phyloP scores from a whole-genome alignment of 2,113 vertebrate species.

The Scytalopus superciliaris region DNA sequence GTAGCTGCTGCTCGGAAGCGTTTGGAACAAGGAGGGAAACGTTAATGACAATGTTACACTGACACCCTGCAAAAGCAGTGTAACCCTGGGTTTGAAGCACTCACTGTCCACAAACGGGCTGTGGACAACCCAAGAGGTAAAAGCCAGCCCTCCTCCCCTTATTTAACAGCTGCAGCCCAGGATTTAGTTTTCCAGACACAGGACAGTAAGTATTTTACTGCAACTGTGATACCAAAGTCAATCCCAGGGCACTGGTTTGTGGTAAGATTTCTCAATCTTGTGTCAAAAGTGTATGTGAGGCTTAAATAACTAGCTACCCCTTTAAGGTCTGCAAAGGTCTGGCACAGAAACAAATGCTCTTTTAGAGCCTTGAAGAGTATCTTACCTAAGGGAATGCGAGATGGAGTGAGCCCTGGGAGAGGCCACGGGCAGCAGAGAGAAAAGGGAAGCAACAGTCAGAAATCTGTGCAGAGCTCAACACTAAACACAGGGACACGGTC shows the following conservation, averaged over 20 bases:
- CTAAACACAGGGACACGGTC: rapidly evolving
- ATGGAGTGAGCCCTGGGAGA: constrained; percentile 90
- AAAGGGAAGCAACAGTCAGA: constrained; percentile 51
- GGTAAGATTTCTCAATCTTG: neutral
- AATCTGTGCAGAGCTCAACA: neutral
- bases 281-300: neutral
- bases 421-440: constrained; percentile 73
- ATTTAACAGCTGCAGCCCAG: neutral
- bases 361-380: neutral
- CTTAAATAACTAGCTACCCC: neutral
- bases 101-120: neutral
- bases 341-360: neutral
- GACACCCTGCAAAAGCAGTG: neutral
- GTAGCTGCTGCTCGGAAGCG: constrained; percentile 92
- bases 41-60: constrained; percentile 54
- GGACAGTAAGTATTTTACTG: neutral
- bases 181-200: neutral
- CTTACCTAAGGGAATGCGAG: constrained; percentile 98
- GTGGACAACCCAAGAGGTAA: rapidly evolving
- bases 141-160: neutral
- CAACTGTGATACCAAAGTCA: neutral
- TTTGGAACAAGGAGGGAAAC: constrained; percentile 79
- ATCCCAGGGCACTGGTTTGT: neutral
- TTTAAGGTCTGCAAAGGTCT: neutral
- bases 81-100: neutral